Evolutionary conservation across 2,888 invertebrate species (phyloP), one percentile per base, ranked within the genome.

Genomic region (Trissolcus brochymenae): DNA sequence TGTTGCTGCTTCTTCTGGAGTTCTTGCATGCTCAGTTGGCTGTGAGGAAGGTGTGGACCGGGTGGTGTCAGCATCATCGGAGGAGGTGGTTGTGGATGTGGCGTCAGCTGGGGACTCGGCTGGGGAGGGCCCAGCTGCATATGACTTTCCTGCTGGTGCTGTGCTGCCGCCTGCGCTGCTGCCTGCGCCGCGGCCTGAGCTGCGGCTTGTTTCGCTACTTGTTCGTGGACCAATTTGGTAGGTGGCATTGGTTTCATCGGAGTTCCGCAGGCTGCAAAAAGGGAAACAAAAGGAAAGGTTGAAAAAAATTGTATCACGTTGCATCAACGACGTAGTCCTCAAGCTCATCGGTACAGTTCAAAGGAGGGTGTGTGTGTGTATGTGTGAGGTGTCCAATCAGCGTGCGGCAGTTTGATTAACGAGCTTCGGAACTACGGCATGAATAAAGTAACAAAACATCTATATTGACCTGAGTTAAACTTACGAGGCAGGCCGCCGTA

Each of bases 401-500:
- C 46, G 56, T 43, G 16, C n/a, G 65, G 59, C 57, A 61, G 51
- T 64, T 59, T 65, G 71, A 77, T 79, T 65, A 71, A 70, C 29
- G 62, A 75, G 84, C 83, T 83, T 80, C 76, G 78, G 82, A 84
- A 82, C 84, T 82, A 84, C 65, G 80, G 68, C 29, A 67, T 79
- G 81, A 81, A 82, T 83, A 83, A 83, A 83, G 81, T 83, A 88
- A 88, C 87, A 88, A 89, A 89, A 89, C 88, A 89, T 88, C 88
- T 87, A 88, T 89, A 89, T 86, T 85, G 84, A 88, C 88, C 87
- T 86, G 87, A 87, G 87, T 87, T 85, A 87, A 90, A 92, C 93
- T 94, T 92, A 94, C 94, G 92, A 90, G 95, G 94, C 84, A 92
- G 92, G 90, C 95, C 95, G 89, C 96, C 96, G 90, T 96, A 97